Evolutionary conservation across 2,888 invertebrate genomes (phyloP).

Genomic region (Lampropteryx suffumata): DNA sequence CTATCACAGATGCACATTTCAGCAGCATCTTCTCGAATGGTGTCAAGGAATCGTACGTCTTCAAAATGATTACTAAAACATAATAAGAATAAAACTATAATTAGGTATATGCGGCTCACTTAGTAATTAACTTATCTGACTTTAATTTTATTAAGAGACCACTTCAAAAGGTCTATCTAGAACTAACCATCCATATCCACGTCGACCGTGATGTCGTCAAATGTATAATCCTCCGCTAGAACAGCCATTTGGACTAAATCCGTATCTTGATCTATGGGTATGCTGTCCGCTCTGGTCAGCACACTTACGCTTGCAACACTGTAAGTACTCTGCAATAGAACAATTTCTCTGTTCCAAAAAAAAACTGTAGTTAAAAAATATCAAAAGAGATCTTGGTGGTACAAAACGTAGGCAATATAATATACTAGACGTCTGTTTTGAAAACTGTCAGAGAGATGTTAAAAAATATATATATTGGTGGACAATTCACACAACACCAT

Average conservation of each 20-base stretch:
- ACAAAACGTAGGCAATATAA: no score
- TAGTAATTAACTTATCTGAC: no score
- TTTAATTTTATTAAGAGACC: background rate
- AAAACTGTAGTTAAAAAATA: no score
- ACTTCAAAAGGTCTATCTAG: background rate
- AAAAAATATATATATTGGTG: no score
- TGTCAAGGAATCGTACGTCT: slow-evolving; percentile 85
- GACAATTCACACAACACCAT: no score
- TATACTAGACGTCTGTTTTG: no score
- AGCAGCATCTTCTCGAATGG: slow-evolving; percentile 85
- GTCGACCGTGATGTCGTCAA: slow-evolving; percentile 79
- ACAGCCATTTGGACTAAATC: slow-evolving; percentile 69
- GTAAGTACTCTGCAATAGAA: slow-evolving; percentile 41
- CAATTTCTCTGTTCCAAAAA: background rate
- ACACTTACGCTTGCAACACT: slow-evolving; percentile 28
- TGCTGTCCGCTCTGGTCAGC: slow-evolving; percentile 29
- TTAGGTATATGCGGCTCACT: no score
- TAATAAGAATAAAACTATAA: no score
- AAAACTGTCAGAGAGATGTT: no score
- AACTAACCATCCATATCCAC: slow-evolving; percentile 81
- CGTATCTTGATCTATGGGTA: slow-evolving; percentile 14
- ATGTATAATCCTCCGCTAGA: slow-evolving; percentile 68
- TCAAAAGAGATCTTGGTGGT: no score
- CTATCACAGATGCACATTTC: slow-evolving; percentile 85
- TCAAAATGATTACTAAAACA: slow-evolving; percentile 82